Base-by-base conservation (phyloP, 2,888 invertebrate genomes). In the Caradrina clavipalpis region DNA sequence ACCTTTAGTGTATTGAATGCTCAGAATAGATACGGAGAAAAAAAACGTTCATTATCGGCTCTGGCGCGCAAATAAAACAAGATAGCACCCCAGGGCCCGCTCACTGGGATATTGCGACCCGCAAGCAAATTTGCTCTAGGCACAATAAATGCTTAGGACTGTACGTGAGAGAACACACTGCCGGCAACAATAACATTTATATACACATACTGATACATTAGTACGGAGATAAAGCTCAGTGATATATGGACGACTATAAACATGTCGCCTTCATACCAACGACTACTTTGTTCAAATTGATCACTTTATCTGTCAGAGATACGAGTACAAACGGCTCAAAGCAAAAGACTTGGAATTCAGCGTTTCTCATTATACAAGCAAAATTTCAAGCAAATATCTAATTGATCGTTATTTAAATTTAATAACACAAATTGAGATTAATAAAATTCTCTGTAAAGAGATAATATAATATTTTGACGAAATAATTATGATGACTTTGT, bases 51-150 rank as follows among this genome's bases (percentile, higher is more conserved):
- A 95, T 95, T 95, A 95, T 93, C 92, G 92, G 87, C 88, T 91
- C 87, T 89, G 87, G 89, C 83, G 92, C 81, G 89, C 91, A 94
- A 94, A 94, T 94, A 94, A 94, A 95, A 94, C 93, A 92, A 89
- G 87, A 95, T 94, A 84, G 93, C 89, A 91, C 95, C 94, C 94
- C 81, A 82, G 92, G 89, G 95, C 88, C 88, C 90, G 90, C 87
- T 94, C 90, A 84, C 90, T 90, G 89, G 92, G 93, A 94, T 95
- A 95, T 95, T 95, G 95, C 94, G 93, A 90, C 90, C 92, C 93
- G 86, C 94, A 94, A 95, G 94, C 94, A 95, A 94, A 95, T 95
- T 95, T 94, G 91, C 93, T 93, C 91, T 91, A 92, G 94, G 91
- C 93, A 91, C 93, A 94, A 94, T 95, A 95, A 94, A 94, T 90